Base-by-base conservation (phyloP, 2,888 invertebrate genomes). In the Copidosoma aretas region DNA sequence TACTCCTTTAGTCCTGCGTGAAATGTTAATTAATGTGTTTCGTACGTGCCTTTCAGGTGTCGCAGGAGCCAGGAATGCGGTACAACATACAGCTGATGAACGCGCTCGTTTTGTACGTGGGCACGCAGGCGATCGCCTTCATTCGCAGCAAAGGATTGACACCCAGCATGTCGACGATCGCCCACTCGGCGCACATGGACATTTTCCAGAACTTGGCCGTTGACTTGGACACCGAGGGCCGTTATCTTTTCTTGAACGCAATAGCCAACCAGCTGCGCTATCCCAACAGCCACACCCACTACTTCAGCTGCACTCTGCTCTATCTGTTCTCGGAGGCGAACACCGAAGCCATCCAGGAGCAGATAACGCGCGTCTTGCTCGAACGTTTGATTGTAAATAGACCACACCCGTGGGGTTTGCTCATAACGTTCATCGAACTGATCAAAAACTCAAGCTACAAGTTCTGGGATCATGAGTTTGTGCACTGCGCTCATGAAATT, bases 201-300 rank as follows among this genome's bases (percentile, higher is more conserved):
- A 98, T 99, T 76, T 99, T 99, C 89, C 98, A 99, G 86, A 98
- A 98, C 86, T 89, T 99, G 76, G 97, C 97, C 0, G 98, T 98
- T 0, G 97, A 98, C 85, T 89, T 99, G 73, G 98, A 99, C 84
- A 97, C 94, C 15, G 98, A 99, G 86, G 99, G 98, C 84, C 91
- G 97, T 58, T 99, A 99, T 84, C 86, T 99, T 79, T 98, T 99
- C 86, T 87, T 99, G 81, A 99, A 99, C 84, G 97, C 98, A 1
- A 96, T 99, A 75, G 98, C 98, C 60, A 99, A 99, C 86, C 99
- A 99, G 82, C 87, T 99, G 78, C 91, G 99, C 25, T 99, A 98
- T 85, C 99, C 99, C 15, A 99, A 99, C 86, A 98, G 97, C 81
- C 99, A 99, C 86, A 99, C 99, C 22, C 98, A 99, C 86, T 99